Evolutionary conservation across 2,888 invertebrate species (phyloP), one percentile per base, ranked within the genome.

Genomic region (Blomia tropicalis): DNA sequence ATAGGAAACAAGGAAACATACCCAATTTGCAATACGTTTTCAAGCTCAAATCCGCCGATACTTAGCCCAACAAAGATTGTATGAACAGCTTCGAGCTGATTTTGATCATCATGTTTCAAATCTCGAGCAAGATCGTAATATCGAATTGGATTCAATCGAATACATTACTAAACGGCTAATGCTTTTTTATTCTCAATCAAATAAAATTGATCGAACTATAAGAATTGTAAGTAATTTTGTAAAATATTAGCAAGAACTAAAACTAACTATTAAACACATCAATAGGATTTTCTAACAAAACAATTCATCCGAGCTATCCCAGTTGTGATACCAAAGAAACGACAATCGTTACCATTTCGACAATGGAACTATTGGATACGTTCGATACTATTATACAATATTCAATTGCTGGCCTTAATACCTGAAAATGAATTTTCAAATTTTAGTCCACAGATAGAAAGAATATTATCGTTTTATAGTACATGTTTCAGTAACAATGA

Each of bases 181-280:
- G 67, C 87, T 87, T 72, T 89, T 89, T 73, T 89, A 84, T 74
- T 79, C 83, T 72, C 75, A 77, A 59, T 76, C 77, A 62, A 75
- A 78, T 67, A 89, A 90, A 78, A 78, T 78, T 67, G 77, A 76
- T 58, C 77, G 84, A 74, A 74, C 85, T 75, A 82, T 82, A 73
- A 62, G 62, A 7, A 25, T 60, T 14, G 58, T 53, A 36, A 2
- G 22, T 27, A 23, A 29, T 23, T 47, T 2, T 23, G 25, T 43
- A n/a, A n/a, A n/a, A n/a, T n/a, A n/a, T n/a, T n/a, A n/a, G n/a
- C n/a, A n/a, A n/a, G n/a, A n/a, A n/a, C n/a, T n/a, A n/a, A n/a
- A n/a, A n/a, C n/a, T n/a, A n/a, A n/a, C n/a, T n/a, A n/a, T n/a
- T n/a, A n/a, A n/a, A n/a, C n/a, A n/a, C n/a, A n/a, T n/a, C n/a